Percentiles rank a stretch among this genome's conserved stretches.
phyloP scores from a whole-genome alignment of 1,140 invertebrate species.

The Danaus plexippus region DNA sequence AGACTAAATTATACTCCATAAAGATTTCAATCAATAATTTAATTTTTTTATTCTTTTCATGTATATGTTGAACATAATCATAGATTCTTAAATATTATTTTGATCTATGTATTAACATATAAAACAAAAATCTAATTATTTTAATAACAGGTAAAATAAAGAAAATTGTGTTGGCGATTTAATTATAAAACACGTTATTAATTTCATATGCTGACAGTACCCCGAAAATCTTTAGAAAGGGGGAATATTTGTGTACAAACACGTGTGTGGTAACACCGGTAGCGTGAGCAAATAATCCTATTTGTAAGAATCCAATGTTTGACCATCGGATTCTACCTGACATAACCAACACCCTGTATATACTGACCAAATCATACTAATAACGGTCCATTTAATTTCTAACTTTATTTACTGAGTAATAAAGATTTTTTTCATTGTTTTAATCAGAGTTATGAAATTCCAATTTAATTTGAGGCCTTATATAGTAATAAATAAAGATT shows the following conservation, averaged over 20 bases:
- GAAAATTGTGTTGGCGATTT: background rate
- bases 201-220: conserved; percentile 31
- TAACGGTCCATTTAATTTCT: too few species aligned
- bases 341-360: conserved; percentile 5
- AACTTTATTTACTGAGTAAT: too few species aligned
- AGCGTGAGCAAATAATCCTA: conserved; percentile 57
- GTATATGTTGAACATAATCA: too few species aligned
- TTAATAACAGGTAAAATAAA: background rate
- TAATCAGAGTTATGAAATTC: too few species aligned
- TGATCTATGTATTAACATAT: too few species aligned
- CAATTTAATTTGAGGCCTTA: too few species aligned
- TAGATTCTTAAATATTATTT: too few species aligned
- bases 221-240: conserved; percentile 48
- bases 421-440: too few species aligned
- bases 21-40: background rate
- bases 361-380: too few species aligned
- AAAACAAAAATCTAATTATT: too few species aligned
- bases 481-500: too few species aligned
- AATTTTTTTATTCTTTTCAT: too few species aligned
- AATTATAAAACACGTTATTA: background rate
- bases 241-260: conserved; percentile 46
- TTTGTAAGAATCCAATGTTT: conserved; percentile 53
- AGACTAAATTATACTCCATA: conserved; percentile 3
- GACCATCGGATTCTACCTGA: conserved; percentile 25
- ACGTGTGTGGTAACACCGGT: conserved; percentile 64